Evolutionary conservation across 1,140 invertebrate species (phyloP), one percentile per base, ranked within the genome.

Genomic region (Cryptotermes secundus): DNA sequence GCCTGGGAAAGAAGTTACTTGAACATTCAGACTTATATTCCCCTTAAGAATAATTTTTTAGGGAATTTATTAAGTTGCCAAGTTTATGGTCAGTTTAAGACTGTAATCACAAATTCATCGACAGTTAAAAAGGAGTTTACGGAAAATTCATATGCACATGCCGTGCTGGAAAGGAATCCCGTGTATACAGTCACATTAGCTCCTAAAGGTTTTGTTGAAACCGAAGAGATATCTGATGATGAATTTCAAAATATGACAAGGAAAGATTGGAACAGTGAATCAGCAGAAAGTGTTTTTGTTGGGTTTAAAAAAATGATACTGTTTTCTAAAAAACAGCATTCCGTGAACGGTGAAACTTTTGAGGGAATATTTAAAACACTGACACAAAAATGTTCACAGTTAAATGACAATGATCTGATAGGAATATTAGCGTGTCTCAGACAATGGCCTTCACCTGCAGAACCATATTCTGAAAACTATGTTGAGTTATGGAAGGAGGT

Each of bases 401-500:
- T 84, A 45, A 84, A n/a, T 65, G 83, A 84, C 36, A 26, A 84
- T 31, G 83, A 84, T 34, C 35, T 84, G 65, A 36, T 80, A 3
- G 10, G 24, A 16, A 36, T 72, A 35, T 42, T 84, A 6, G 65
- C 35, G 16, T 79, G 65, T 84, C 79, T 84, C n/a, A 84, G 38
- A 26, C 10, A 42, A 42, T 84, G 83, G 83, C 16, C 4, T 38
- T 6, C 65, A 80, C 10, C 24, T n/a, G 14, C 31, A 38, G 38
- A 84, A 35, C 35, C 72, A 42, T 35, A 34, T 26, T 79, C 59
- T 26, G 12, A 7, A 24, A 84, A 84, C 26, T 84, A 72, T 84
- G 26, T 26, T 16, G 83, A 84, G 22, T n/a, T 87, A 4, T 87
- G 87, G 87, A 86, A 84, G 22, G 59, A 35, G 14, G 22, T 87